Evolutionary conservation across 1,140 invertebrate species (phyloP).

Genomic region (Drosophila equinoxialis): DNA sequence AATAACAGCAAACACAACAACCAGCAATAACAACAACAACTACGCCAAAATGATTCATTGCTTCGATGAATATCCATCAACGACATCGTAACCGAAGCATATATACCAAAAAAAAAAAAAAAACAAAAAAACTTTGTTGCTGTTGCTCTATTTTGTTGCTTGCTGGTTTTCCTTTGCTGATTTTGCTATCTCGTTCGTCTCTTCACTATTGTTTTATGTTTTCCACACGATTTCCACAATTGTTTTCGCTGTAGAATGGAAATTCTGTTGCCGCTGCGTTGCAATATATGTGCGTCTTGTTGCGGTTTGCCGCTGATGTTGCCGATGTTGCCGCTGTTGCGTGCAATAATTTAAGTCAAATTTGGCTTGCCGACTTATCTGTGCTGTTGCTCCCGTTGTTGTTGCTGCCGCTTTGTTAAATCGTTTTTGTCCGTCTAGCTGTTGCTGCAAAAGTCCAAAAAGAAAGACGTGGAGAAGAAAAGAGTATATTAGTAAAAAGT

Average conservation of each 20-base stretch:
- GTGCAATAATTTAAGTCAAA: slow-evolving; percentile 80
- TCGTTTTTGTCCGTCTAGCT: slow-evolving; percentile 62
- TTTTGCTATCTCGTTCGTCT: slow-evolving; percentile 63
- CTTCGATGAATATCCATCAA: slow-evolving; percentile 80
- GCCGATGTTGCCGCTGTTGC: slow-evolving; percentile 58
- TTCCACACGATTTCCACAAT: slow-evolving; percentile 76
- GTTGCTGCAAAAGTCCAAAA: slow-evolving; percentile 68
- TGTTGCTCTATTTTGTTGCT: slow-evolving; percentile 45
- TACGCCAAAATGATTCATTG: slow-evolving; percentile 76
- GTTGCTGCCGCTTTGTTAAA: slow-evolving; percentile 77
- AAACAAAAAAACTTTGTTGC: slow-evolving; percentile 34
- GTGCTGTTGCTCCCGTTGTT: slow-evolving; percentile 46
- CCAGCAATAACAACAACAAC: slow-evolving; percentile 48
- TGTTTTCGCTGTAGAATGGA: slow-evolving; percentile 64
- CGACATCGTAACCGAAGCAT: slow-evolving; percentile 78
- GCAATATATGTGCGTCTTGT: slow-evolving; percentile 39
- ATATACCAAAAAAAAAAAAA: slow-evolving; percentile 49
- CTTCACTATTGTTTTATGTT: slow-evolving; percentile 67
- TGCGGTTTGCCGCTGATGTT: slow-evolving; percentile 38
- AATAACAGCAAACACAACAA: slow-evolving; percentile 57
- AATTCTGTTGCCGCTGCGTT: slow-evolving; percentile 41
- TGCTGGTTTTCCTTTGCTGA: slow-evolving; percentile 52
- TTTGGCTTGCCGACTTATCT: slow-evolving; percentile 79
- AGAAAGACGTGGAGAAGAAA: slow-evolving; percentile 28
- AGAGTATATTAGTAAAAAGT: slow-evolving; percentile 53